A percentile compares a stretch with the other conserved stretches of the same genome.
phyloP scores from a whole-genome alignment of 2,888 invertebrate genomes.

The Oxycera nigricornis region DNA sequence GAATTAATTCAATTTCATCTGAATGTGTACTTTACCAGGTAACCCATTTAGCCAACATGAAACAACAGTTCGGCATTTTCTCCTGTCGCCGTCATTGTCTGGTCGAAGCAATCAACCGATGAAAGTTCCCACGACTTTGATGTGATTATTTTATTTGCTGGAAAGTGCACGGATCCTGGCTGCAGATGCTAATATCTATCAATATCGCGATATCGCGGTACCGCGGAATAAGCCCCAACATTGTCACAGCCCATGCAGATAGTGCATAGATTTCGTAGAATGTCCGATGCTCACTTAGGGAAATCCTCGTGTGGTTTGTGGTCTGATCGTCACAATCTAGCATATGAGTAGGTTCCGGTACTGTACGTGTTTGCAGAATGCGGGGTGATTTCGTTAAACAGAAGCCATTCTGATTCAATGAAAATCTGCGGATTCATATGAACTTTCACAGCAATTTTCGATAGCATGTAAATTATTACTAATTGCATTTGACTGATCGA shows the following conservation, averaged over 20 bases:
- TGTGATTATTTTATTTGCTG: slow-evolving; percentile 34
- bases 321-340: no score
- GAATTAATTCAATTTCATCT: slow-evolving; percentile 36
- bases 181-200: slow-evolving; percentile 8
- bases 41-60: slow-evolving; percentile 11
- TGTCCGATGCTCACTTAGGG: slow-evolving; percentile 19
- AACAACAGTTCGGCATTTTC: slow-evolving; percentile 27
- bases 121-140: slow-evolving; percentile 36
- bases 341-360: slow-evolving; percentile 3
- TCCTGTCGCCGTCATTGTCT: slow-evolving; percentile 23
- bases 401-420: slow-evolving; percentile 7
- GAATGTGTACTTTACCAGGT: slow-evolving; percentile 19
- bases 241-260: slow-evolving; percentile 1
- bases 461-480: slow-evolving; percentile 35
- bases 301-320: neutral
- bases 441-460: slow-evolving; percentile 32
- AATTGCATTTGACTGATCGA: slow-evolving; percentile 29
- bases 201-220: no score
- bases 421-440: neutral
- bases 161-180: neutral
- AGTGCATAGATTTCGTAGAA: slow-evolving; percentile 24
- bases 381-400: slow-evolving; percentile 15
- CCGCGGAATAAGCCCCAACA: slow-evolving; percentile 4
- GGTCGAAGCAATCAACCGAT: neutral
- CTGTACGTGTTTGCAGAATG: neutral